Evolutionary conservation across 2,888 invertebrate species (phyloP).

Genomic region (Polyommatus icarus): DNA sequence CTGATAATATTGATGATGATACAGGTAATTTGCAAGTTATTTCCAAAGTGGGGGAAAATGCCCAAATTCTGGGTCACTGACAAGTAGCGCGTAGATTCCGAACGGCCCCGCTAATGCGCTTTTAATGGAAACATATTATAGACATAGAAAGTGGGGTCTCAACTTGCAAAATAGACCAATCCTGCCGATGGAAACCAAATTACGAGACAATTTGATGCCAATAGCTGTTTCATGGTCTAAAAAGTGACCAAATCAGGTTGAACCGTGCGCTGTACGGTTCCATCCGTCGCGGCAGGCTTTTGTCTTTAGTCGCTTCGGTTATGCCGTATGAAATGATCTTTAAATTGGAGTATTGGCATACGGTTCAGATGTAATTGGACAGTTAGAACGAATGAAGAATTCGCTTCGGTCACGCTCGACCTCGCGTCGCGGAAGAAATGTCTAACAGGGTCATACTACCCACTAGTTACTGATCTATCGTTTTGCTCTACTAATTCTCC

Average conservation of each 20-base stretch:
- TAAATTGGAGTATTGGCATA: conserved; percentile 35
- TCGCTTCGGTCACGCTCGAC: conserved; percentile 69
- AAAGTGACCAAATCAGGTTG: conserved; percentile 45
- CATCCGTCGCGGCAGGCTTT: conserved; percentile 35
- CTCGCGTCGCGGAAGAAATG: conserved; percentile 74
- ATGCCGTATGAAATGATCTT: conserved; percentile 34
- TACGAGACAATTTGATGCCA: conserved; percentile 51
- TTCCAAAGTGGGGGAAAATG: conserved; percentile 23
- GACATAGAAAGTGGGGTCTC: conserved; percentile 58
- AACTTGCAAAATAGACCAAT: conserved; percentile 32
- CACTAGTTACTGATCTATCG: conserved; percentile 53
- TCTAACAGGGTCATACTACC: conserved; percentile 59
- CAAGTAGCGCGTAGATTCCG: conserved; percentile 15
- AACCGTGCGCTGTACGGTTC: conserved; percentile 33
- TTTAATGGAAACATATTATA: conserved; percentile 67
- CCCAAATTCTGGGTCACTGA: conserved; percentile 25
- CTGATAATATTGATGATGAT: not conserved
- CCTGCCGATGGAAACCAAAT: conserved; percentile 36
- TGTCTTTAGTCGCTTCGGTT: conserved; percentile 34
- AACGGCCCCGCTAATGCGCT: conserved; percentile 53
- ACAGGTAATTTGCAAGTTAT: conserved; percentile 1
- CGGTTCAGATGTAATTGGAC: conserved; percentile 47
- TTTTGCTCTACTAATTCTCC: conserved; percentile 31
- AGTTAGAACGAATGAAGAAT: conserved; percentile 53
- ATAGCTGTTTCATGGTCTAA: conserved; percentile 58